phyloP scores from a whole-genome alignment of 2,888 invertebrate genomes.

The Cheilosia urbana region DNA sequence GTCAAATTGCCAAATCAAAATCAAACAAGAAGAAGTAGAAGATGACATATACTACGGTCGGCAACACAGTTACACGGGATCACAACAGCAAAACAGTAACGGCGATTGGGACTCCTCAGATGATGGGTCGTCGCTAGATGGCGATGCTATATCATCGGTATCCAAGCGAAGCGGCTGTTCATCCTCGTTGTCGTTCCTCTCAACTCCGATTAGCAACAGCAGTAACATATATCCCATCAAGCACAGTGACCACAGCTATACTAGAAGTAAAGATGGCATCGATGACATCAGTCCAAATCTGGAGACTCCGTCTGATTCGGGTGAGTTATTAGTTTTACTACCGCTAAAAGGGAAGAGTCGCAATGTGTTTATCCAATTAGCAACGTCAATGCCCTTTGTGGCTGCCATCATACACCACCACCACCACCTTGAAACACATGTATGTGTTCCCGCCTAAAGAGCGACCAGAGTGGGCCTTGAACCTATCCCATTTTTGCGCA shows the following conservation, averaged over 20 bases:
- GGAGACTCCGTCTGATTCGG: slow-evolving; percentile 95
- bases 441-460: slow-evolving; percentile 62
- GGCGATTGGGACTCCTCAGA: slow-evolving; percentile 60
- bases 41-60: slow-evolving; percentile 27
- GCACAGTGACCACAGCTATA: slow-evolving; percentile 88
- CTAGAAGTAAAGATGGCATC: slow-evolving; percentile 86
- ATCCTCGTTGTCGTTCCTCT: slow-evolving; percentile 63
- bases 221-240: slow-evolving; percentile 68
- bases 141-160: slow-evolving; percentile 48
- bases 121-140: slow-evolving; percentile 55
- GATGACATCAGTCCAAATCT: slow-evolving; percentile 89
- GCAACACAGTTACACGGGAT: slow-evolving; percentile 7
- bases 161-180: slow-evolving; percentile 64
- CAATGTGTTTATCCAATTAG: slow-evolving; percentile 69
- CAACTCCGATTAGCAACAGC: slow-evolving; percentile 68
- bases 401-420: slow-evolving; percentile 6
- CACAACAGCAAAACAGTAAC: slow-evolving; percentile 37
- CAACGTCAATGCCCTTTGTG: slow-evolving; percentile 66
- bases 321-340: slow-evolving; percentile 85
- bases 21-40: slow-evolving; percentile 41
- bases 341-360: slow-evolving; percentile 12
- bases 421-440: slow-evolving; percentile 31
- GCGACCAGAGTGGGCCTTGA: slow-evolving; percentile 67
- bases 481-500: slow-evolving; percentile 74
- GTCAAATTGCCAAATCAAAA: slow-evolving; percentile 26